Conservation (phyloP, 2,888 invertebrate species). For the Aspidapion aeneum region DNA sequence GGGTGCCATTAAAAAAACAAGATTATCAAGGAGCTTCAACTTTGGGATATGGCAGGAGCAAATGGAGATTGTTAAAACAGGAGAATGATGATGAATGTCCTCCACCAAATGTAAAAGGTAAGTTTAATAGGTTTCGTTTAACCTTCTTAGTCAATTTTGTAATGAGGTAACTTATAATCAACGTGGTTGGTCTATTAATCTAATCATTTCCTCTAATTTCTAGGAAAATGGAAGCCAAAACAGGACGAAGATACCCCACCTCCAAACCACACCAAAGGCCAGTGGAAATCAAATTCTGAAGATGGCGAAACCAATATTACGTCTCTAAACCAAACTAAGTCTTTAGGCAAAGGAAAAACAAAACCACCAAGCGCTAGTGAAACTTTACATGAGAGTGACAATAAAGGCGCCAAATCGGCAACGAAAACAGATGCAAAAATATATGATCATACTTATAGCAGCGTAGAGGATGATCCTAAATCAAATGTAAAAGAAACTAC, state of each 20-base stretch:
- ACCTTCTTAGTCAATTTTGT: background rate
- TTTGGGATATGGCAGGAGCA: background rate
- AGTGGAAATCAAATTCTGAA: background rate
- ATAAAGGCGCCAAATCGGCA: too few relatives aligned
- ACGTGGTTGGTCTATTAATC: too few relatives aligned
- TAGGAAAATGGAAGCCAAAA: constrained; percentile 39
- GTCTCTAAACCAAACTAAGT: too few relatives aligned
- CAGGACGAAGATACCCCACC: constrained; percentile 42
- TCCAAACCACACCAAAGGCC: constrained; percentile 70
- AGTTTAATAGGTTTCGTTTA: constrained; percentile 45
- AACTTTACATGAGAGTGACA: background rate
- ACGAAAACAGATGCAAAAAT: too few relatives aligned
- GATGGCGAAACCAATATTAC: background rate
- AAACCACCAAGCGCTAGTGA: constrained; percentile 45
- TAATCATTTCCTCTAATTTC: too few relatives aligned
- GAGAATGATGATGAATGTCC: constrained; percentile 20
- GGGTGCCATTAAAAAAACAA: constrained; percentile 46
- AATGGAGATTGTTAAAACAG: constrained; percentile 4
- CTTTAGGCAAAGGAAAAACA: constrained; percentile 15
- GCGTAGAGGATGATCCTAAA: constrained; percentile 13
- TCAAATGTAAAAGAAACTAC: constrained; percentile 12
- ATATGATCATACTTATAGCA: too few relatives aligned
- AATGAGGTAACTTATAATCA: too few relatives aligned
- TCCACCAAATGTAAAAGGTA: constrained; percentile 34
- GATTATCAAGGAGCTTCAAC: background rate